Evolutionary conservation across 2,113 vertebrate genomes (phyloP).

Genomic region (Genyomyrus donnyi): DNA sequence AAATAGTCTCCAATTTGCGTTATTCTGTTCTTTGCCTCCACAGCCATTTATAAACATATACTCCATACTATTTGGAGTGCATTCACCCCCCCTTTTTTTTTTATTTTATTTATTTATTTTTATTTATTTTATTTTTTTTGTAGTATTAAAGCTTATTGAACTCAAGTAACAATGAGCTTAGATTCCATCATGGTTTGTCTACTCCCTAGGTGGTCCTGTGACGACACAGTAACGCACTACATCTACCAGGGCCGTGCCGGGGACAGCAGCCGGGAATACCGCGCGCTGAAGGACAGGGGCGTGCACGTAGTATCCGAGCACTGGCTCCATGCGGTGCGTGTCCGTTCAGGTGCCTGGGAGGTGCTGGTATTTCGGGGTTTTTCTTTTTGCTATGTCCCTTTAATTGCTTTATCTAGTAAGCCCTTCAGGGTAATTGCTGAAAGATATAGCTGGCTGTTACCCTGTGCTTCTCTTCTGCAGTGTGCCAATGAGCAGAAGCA

Average conservation of each 20-base stretch:
- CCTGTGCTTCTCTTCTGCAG: constrained; percentile 48
- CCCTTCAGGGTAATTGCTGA: not conserved
- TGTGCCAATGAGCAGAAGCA: constrained; percentile 76
- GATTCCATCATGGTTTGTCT: not conserved
- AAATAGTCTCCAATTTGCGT: not conserved
- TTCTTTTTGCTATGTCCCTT: not conserved
- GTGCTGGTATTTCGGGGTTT: not conserved
- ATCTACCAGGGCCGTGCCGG: constrained; percentile 90
- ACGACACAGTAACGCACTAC: constrained; percentile 92
- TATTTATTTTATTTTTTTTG: too few relatives aligned
- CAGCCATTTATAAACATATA: not conserved
- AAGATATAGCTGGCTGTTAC: not conserved
- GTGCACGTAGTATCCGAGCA: constrained; percentile 84
- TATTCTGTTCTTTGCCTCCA: not conserved
- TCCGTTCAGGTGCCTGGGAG: not conserved
- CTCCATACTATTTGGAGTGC: not conserved
- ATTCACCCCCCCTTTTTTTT: not conserved
- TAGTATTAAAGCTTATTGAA: not conserved
- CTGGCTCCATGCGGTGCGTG: constrained; percentile 84
- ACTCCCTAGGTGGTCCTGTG: constrained; percentile 79
- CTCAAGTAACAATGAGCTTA: not conserved
- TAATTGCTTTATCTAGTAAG: not conserved
- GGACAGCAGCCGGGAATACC: constrained; percentile 85
- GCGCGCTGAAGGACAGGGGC: constrained; percentile 76
- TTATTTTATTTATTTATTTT: too few relatives aligned